Conservation (phyloP, 2,888 invertebrate genomes). For the Ariolimax columbianus region DNA sequence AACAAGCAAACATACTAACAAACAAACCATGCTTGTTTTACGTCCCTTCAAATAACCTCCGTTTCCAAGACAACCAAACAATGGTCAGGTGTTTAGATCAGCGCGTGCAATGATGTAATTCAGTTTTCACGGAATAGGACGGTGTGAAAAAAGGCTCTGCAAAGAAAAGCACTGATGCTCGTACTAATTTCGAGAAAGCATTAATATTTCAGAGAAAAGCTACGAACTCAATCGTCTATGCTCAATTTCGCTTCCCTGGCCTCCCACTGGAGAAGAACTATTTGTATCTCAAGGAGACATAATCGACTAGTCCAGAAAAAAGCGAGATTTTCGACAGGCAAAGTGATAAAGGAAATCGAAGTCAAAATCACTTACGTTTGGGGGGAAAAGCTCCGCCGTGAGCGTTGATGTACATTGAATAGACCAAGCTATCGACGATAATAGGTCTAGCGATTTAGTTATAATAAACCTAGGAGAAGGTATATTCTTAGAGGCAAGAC, state of each 20-base stretch:
- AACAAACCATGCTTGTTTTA: too few species aligned
- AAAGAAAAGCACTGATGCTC: constrained; percentile 23
- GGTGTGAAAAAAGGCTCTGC: constrained; percentile 46
- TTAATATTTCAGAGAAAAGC: constrained; percentile 48
- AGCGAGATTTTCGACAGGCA: constrained; percentile 21
- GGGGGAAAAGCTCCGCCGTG: not conserved
- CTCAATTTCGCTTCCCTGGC: constrained; percentile 26
- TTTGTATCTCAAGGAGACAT: not conserved
- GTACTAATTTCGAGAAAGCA: constrained; percentile 46
- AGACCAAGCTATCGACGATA: too few species aligned
- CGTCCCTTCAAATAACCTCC: not conserved
- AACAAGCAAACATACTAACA: too few species aligned
- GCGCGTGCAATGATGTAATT: constrained; percentile 45
- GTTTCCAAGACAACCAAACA: not conserved
- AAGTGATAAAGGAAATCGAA: constrained; percentile 38
- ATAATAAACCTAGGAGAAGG: too few species aligned
- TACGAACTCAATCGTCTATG: constrained; percentile 41
- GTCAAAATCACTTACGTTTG: constrained; percentile 31
- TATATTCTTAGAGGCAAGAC: not conserved
- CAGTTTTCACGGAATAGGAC: constrained; percentile 39
- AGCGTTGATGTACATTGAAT: not conserved
- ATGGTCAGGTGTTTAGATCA: constrained; percentile 44
- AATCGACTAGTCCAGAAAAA: not conserved
- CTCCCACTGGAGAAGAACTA: constrained; percentile 1
- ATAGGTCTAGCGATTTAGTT: too few species aligned